Conservation (phyloP, 2,797 vertebrate species). For the Phoebastria nigripes region DNA sequence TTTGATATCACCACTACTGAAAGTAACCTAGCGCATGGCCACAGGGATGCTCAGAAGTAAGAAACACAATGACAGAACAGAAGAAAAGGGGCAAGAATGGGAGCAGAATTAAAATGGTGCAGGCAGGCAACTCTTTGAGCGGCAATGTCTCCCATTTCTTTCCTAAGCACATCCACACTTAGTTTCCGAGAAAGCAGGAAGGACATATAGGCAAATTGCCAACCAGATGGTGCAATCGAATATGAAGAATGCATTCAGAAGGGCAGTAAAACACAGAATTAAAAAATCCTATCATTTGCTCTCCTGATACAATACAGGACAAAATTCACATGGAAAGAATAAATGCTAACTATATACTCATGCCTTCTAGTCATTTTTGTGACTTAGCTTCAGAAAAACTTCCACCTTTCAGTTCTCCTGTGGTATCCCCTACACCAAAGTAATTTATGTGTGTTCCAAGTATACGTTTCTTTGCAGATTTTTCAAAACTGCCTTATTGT, state of each 20-base stretch:
- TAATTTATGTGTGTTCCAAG: not conserved
- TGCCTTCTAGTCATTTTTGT: not conserved
- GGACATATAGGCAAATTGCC: conserved; percentile 28
- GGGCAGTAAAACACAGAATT: not conserved
- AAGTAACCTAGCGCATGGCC: not conserved
- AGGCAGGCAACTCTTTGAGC: not conserved
- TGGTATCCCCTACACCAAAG: not conserved
- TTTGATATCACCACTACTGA: not conserved
- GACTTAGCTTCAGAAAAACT: not conserved
- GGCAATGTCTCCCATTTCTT: not conserved
- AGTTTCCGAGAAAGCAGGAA: conserved; percentile 38
- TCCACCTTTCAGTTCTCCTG: not conserved
- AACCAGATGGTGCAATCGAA: not conserved
- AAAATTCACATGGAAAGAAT: not conserved
- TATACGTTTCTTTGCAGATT: not conserved
- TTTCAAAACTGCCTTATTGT: not conserved
- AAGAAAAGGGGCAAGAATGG: not conserved
- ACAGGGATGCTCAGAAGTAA: not conserved
- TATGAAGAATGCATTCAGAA: not conserved
- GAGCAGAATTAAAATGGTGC: not conserved
- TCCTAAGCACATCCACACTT: not conserved
- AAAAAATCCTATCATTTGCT: not conserved
- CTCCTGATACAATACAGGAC: not conserved
- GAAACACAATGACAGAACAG: not conserved
- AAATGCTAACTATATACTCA: not conserved